These are phyloP conservation scores for Odontomyia ornata DNA, from an alignment of 2,888 invertebrate species.

Conservation along the genomic window DNA sequence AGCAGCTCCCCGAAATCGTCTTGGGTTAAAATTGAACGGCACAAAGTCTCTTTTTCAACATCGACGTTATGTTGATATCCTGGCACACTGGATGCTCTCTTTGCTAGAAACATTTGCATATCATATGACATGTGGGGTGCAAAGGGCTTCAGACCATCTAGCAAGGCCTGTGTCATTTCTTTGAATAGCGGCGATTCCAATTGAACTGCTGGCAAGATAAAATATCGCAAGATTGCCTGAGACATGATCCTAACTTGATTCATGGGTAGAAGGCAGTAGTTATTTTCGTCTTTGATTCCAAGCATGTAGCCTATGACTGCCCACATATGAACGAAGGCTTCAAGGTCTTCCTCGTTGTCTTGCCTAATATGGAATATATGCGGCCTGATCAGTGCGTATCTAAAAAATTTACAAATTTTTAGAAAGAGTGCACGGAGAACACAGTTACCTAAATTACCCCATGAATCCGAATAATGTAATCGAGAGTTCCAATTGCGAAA, in stretches of 20 bases:
- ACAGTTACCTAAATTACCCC: too few relatives aligned
- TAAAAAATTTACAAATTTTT: conserved; percentile 26
- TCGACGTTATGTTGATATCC: conserved; percentile 51
- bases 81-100: conserved; percentile 48
- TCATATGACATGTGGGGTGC: conserved; percentile 49
- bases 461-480: conserved; percentile 84
- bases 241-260: conserved; percentile 48
- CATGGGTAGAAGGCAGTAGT: conserved; percentile 49
- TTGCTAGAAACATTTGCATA: conserved; percentile 46
- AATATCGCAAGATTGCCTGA: conserved; percentile 48
- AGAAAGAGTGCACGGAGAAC: too few relatives aligned
- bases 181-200: conserved; percentile 49
- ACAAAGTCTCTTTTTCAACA: conserved; percentile 34
- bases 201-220: conserved; percentile 50
- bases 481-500: conserved; percentile 80
- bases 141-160: conserved; percentile 47
- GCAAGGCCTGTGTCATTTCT: conserved; percentile 47
- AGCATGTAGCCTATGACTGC: conserved; percentile 77
- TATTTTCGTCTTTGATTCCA: conserved; percentile 73
- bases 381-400: conserved; percentile 68
- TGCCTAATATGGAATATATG: conserved; percentile 71
- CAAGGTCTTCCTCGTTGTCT: conserved; percentile 70
- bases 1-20: conserved; percentile 40
- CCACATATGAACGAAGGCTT: conserved; percentile 82
- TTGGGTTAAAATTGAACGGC: conserved; percentile 47